These are phyloP conservation scores for Pelagia noctiluca DNA, from an alignment of 30 jellyfish, hydroid and myxozoan species.

Conservation along the genomic window DNA sequence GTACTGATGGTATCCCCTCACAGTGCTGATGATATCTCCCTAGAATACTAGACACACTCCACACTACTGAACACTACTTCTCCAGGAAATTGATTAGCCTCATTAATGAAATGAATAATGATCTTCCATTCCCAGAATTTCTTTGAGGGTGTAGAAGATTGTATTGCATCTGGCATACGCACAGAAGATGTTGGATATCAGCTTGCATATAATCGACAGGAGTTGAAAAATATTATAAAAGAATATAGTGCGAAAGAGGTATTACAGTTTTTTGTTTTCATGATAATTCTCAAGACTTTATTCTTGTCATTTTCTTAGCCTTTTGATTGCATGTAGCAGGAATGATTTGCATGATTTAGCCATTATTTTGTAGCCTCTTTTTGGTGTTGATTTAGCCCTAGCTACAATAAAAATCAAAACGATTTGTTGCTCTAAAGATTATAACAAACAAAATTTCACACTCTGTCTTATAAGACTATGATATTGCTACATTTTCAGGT, in stretches of 20 bases:
- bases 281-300: no score
- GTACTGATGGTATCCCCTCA: no score
- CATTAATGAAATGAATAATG: not conserved
- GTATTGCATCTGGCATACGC: constrained; percentile 94
- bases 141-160: constrained; percentile 94
- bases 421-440: no score
- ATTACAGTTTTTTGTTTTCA: no score
- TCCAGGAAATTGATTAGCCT: not conserved
- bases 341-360: not conserved
- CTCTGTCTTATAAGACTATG: not conserved
- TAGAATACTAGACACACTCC: no score
- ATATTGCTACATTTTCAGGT: constrained; percentile 54
- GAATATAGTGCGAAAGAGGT: constrained; percentile 98
- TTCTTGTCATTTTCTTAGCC: not conserved
- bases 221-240: constrained; percentile 79
- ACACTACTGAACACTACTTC: no score
- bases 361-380: no score
- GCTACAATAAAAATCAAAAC: no score
- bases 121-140: constrained; percentile 67
- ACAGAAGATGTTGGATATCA: constrained; percentile 98
- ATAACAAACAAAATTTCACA: not conserved
- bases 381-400: no score
- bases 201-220: constrained; percentile 93
- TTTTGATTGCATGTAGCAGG: not conserved
- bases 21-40: no score